phyloP scores from a whole-genome alignment of 2,797 vertebrate species.

The Lepus townsendii region DNA sequence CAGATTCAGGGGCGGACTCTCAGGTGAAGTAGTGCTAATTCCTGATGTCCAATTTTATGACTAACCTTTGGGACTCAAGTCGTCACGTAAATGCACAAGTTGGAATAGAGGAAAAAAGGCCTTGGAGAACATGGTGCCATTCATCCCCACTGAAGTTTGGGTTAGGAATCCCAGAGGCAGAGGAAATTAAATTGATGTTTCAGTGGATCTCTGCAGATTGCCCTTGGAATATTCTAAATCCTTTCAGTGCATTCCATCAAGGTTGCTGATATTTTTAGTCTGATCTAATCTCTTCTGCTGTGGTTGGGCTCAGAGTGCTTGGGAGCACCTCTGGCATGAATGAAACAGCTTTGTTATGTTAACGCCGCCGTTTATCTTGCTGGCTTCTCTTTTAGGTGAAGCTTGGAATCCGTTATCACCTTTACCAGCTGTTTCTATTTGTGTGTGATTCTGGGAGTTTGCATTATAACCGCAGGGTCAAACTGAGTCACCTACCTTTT shows the following conservation, averaged over 20 bases:
- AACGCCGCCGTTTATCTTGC: slow-evolving; percentile 47
- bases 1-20: not conserved
- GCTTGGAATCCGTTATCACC: not conserved
- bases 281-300: slow-evolving; percentile 62
- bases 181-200: slow-evolving; percentile 58
- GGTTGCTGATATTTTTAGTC: slow-evolving; percentile 67
- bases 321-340: slow-evolving; percentile 37
- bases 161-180: slow-evolving; percentile 46
- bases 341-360: slow-evolving; percentile 61
- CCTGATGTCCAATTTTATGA: slow-evolving; percentile 45
- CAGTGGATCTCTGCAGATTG: slow-evolving; percentile 31
- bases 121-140: not conserved
- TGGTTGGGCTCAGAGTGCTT: slow-evolving; percentile 47
- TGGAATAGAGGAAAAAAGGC: slow-evolving; percentile 23
- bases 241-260: slow-evolving; percentile 64
- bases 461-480: slow-evolving; percentile 6
- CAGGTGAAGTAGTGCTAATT: not conserved
- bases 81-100: not conserved
- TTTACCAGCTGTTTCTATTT: slow-evolving; percentile 39
- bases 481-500: not conserved
- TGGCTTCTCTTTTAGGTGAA: not conserved
- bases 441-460: slow-evolving; percentile 45
- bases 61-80: slow-evolving; percentile 6
- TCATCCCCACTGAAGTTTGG: not conserved
- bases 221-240: slow-evolving; percentile 69